Evolutionary conservation across 1,140 invertebrate species (phyloP).

Genomic region (Prorops nasuta): DNA sequence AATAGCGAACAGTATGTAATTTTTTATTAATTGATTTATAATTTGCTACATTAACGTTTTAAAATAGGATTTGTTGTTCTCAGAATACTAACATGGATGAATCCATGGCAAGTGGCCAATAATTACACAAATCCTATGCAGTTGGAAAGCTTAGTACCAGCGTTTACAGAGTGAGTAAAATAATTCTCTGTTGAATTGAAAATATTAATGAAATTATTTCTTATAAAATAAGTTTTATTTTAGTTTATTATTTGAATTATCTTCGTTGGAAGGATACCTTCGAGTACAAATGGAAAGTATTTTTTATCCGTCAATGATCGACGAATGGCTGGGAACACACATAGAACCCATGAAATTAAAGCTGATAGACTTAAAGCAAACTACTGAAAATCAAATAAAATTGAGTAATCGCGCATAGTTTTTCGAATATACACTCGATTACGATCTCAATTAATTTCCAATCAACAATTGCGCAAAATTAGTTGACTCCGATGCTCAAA

Average conservation of each 20-base stretch:
- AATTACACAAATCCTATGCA: conserved; percentile 68
- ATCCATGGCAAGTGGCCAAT: conserved; percentile 67
- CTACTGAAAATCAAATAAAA: conserved; percentile 56
- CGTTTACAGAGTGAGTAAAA: conserved; percentile 61
- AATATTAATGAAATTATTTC: neutral
- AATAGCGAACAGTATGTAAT: conserved; percentile 65
- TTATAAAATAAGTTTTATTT: conserved; percentile 23
- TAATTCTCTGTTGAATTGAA: too few species aligned
- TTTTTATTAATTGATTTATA: too few species aligned
- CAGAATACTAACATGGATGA: conserved; percentile 69
- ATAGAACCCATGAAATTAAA: conserved; percentile 56
- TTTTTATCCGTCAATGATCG: conserved; percentile 56
- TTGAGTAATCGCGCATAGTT: conserved; percentile 46
- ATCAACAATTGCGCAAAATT: too few species aligned
- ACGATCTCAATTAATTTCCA: too few species aligned
- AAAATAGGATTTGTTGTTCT: neutral
- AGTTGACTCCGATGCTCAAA: too few species aligned
- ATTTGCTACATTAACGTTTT: too few species aligned
- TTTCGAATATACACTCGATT: too few species aligned
- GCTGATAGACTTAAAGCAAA: conserved; percentile 55
- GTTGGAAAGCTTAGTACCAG: conserved; percentile 59
- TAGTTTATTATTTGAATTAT: conserved; percentile 58
- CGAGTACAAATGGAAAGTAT: conserved; percentile 56
- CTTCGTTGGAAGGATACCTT: conserved; percentile 58
- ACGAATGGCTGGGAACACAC: conserved; percentile 61